These are phyloP conservation scores for Athene noctua DNA, from an alignment of 2,113 vertebrate species.

Conservation along the genomic window DNA sequence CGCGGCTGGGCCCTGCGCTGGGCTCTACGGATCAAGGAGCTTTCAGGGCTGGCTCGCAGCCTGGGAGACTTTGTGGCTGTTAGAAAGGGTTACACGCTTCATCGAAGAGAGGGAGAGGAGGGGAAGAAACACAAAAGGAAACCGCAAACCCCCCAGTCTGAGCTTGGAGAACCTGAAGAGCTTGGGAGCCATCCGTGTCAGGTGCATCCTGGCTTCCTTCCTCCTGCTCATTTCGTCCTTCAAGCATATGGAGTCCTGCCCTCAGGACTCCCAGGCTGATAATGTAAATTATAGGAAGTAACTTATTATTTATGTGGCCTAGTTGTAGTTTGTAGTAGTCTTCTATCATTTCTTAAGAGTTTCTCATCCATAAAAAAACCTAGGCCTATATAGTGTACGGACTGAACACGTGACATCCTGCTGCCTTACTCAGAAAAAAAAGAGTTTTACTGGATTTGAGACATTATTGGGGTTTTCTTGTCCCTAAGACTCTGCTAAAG, in stretches of 20 bases:
- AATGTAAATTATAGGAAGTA: neutral
- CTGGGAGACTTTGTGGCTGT: rapidly evolving
- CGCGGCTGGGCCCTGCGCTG: too few relatives aligned
- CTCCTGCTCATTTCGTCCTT: rapidly evolving
- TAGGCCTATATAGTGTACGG: rapidly evolving
- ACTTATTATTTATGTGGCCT: neutral
- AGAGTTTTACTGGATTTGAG: neutral
- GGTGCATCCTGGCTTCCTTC: too few relatives aligned
- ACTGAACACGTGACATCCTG: neutral
- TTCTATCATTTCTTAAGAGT: neutral
- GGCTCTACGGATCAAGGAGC: too few relatives aligned
- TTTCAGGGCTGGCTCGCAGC: neutral
- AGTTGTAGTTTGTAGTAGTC: neutral
- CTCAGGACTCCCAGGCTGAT: rapidly evolving
- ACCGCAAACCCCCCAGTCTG: neutral
- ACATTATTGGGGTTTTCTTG: neutral
- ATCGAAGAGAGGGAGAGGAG: too few relatives aligned
- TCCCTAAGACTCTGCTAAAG: neutral
- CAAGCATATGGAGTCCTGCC: neutral
- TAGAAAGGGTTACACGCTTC: rapidly evolving
- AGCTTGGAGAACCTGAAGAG: neutral
- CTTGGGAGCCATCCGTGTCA: neutral
- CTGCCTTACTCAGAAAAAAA: neutral
- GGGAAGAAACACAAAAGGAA: rapidly evolving
- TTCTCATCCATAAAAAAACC: neutral